phyloP scores from a whole-genome alignment of 2,113 vertebrate species.

The Cynocephalus volans region DNA sequence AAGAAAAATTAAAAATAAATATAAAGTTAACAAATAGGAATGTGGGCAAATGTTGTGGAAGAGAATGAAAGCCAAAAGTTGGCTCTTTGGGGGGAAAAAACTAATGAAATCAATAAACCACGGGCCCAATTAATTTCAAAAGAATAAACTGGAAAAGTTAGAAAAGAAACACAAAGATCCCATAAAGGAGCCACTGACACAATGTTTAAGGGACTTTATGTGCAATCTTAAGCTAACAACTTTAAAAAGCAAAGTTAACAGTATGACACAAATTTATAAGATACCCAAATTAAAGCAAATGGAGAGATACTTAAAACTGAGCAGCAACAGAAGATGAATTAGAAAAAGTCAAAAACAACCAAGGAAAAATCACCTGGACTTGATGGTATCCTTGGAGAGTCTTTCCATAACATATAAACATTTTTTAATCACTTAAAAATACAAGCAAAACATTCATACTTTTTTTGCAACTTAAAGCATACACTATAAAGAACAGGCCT shows the following conservation, averaged over 20 bases:
- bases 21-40: slow-evolving; percentile 46
- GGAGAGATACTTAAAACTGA: not conserved
- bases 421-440: not conserved
- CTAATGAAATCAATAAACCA: slow-evolving; percentile 1
- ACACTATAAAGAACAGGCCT: not conserved
- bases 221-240: not conserved
- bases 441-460: slow-evolving; percentile 1
- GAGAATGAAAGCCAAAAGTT: not conserved
- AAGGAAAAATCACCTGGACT: not conserved
- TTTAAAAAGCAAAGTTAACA: slow-evolving; percentile 19
- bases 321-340: not conserved
- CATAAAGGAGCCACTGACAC: not conserved
- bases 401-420: not conserved
- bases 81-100: not conserved
- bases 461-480: slow-evolving; percentile 38
- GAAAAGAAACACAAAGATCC: slow-evolving; percentile 15
- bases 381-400: not conserved
- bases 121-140: slow-evolving; percentile 41
- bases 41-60: not conserved
- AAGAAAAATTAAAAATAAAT: not conserved
- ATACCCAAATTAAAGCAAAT: slow-evolving; percentile 43
- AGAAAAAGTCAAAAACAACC: not conserved
- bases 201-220: not conserved
- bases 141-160: slow-evolving; percentile 39
- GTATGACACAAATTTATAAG: not conserved